phyloP scores from a whole-genome alignment of 92 coral and sea anemone species.

The Nematostella vectensis region DNA sequence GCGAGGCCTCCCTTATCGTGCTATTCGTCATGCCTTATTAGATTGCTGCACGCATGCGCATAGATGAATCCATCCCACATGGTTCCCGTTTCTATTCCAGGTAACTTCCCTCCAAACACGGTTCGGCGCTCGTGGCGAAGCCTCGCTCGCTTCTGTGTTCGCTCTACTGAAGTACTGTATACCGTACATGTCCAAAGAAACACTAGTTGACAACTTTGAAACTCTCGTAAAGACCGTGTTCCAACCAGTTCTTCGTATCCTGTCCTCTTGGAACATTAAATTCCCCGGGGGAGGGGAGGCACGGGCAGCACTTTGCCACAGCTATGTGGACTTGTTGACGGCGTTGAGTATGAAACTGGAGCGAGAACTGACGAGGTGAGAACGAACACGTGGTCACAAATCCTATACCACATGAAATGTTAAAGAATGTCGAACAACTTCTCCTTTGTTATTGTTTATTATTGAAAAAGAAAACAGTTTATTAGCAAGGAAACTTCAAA shows the following conservation, averaged over 20 bases:
- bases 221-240: conserved; percentile 42
- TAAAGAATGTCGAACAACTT: too few species aligned
- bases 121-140: conserved; percentile 74
- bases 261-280: conserved; percentile 65
- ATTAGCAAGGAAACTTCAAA: too few species aligned
- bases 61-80: too few species aligned
- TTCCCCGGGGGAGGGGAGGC: conserved; percentile 92
- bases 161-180: conserved; percentile 84
- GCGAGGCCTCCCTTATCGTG: too few species aligned
- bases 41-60: too few species aligned
- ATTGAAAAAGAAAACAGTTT: too few species aligned
- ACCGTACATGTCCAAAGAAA: conserved; percentile 72
- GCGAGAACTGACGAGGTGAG: conserved; percentile 53
- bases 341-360: conserved; percentile 79
- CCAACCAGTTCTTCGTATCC: conserved; percentile 74
- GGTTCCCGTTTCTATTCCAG: too few species aligned
- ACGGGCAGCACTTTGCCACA: conserved; percentile 75
- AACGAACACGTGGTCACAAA: too few species aligned
- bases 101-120: conserved; percentile 55
- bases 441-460: too few species aligned
- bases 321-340: conserved; percentile 68
- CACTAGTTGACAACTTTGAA: conserved; percentile 65
- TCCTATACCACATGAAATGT: too few species aligned
- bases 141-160: conserved; percentile 71
- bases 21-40: too few species aligned